Percentiles rank a stretch among this genome's conserved stretches.
Conservation (phyloP, 2,888 invertebrate species). For the Lagria hirta region DNA sequence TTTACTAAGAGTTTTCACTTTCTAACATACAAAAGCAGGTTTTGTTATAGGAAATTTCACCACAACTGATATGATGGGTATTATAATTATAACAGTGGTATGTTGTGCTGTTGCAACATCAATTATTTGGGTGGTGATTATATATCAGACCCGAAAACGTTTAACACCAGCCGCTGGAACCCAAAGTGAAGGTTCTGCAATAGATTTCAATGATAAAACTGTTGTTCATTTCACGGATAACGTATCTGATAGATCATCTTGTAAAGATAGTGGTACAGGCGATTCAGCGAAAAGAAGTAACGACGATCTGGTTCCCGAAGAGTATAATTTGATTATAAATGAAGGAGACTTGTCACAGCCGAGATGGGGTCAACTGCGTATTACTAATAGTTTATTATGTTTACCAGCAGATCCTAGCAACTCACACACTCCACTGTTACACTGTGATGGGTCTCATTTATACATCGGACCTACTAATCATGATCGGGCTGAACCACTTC, state of each 20-base stretch:
- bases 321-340: slow-evolving; percentile 41
- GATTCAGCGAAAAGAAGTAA: slow-evolving; percentile 75
- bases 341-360: slow-evolving; percentile 9
- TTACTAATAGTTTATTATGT: slow-evolving; percentile 40
- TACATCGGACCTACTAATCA: slow-evolving; percentile 50
- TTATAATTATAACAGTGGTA: slow-evolving; percentile 86
- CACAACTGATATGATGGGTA: slow-evolving; percentile 79
- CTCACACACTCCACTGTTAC: slow-evolving; percentile 45
- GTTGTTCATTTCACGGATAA: slow-evolving; percentile 60
- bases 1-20: slow-evolving; percentile 18
- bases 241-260: slow-evolving; percentile 72
- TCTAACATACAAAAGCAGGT: slow-evolving; percentile 8
- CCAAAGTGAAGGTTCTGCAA: slow-evolving; percentile 45
- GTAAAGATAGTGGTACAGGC: slow-evolving; percentile 80
- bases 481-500: slow-evolving; percentile 37
- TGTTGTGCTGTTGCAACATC: slow-evolving; percentile 92
- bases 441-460: no score
- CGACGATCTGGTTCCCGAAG: slow-evolving; percentile 50
- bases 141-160: slow-evolving; percentile 79
- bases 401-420: slow-evolving; percentile 34
- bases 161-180: slow-evolving; percentile 56
- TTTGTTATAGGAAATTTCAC: slow-evolving; percentile 54
- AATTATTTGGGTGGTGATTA: slow-evolving; percentile 87
- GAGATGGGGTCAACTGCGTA: slow-evolving; percentile 29
- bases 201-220: slow-evolving; percentile 39